Percentiles rank a stretch among this genome's conserved stretches.
These are phyloP conservation scores for Agonopterix arenella DNA, from an alignment of 2,888 invertebrate genomes.

Conservation along the genomic window DNA sequence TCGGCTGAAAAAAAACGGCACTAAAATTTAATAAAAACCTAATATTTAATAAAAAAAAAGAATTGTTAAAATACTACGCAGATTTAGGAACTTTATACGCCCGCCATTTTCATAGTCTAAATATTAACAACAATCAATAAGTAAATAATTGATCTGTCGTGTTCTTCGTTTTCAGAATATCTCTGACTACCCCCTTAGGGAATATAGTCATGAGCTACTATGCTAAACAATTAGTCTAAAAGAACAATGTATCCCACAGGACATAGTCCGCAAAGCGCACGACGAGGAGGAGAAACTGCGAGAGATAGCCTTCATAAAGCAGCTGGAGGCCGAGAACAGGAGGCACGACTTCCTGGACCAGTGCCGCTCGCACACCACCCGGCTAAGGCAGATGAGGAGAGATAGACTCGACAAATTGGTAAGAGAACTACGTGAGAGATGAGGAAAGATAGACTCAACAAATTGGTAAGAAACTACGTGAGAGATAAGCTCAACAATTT, in stretches of 20 bases:
- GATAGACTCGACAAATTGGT: slow-evolving; percentile 79
- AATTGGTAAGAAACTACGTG: slow-evolving; percentile 7
- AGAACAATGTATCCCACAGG: slow-evolving; percentile 44
- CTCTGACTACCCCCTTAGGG: too few relatives aligned
- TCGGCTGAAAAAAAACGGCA: too few relatives aligned
- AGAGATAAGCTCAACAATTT: slow-evolving; percentile 87
- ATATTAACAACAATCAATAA: too few relatives aligned
- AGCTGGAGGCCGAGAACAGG: slow-evolving; percentile 95
- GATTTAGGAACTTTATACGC: too few relatives aligned
- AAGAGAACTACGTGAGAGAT: slow-evolving; percentile 86
- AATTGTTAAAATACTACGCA: too few relatives aligned
- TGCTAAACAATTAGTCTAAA: too few relatives aligned
- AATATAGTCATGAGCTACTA: too few relatives aligned
- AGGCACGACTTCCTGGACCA: slow-evolving; percentile 92
- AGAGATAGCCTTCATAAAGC: slow-evolving; percentile 98
- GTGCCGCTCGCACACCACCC: slow-evolving; percentile 84
- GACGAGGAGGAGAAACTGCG: slow-evolving; percentile 98
- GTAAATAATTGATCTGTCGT: too few relatives aligned
- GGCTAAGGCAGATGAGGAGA: slow-evolving; percentile 88
- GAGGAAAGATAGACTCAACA: slow-evolving; percentile 85
- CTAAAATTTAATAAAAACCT: too few relatives aligned
- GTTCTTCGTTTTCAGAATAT: too few relatives aligned
- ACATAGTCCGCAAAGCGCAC: slow-evolving; percentile 95
- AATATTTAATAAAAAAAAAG: too few relatives aligned
- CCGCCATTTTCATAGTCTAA: too few relatives aligned